Percentiles rank a stretch among this genome's conserved stretches.
These are phyloP conservation scores for Protodeltote pygarga DNA, from an alignment of 2,888 invertebrate genomes.

Conservation along the genomic window DNA sequence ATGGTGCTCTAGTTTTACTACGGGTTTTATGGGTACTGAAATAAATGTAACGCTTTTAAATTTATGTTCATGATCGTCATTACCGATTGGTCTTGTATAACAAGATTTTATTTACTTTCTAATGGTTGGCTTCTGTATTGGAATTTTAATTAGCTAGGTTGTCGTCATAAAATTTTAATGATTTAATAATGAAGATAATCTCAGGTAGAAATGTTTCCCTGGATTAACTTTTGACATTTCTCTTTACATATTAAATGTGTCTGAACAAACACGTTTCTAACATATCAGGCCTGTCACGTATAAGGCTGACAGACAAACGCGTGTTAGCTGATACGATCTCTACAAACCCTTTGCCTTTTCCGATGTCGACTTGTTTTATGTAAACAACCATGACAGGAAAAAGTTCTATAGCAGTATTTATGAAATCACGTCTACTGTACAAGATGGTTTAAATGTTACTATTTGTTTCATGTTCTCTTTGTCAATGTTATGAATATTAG, in stretches of 20 bases:
- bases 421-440: conserved; percentile 19
- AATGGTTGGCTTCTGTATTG: conserved; percentile 2
- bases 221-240: conserved; percentile 16
- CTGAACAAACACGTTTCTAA: conserved; percentile 27
- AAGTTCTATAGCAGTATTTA: conserved; percentile 9
- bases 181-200: background rate
- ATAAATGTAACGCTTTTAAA: conserved; percentile 29
- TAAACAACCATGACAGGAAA: conserved; percentile 25
- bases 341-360: conserved; percentile 32
- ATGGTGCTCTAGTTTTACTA: conserved; percentile 13
- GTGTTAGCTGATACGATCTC: conserved; percentile 43
- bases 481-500: too few species aligned
- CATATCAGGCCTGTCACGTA: conserved; percentile 30
- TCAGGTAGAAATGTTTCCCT: conserved; percentile 2
- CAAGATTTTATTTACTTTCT: conserved; percentile 17
- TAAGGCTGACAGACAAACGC: conserved; percentile 41
- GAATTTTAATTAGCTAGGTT: background rate
- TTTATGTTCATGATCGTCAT: conserved; percentile 35
- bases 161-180: conserved; percentile 1
- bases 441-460: conserved; percentile 9
- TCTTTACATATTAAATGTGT: conserved; percentile 24
- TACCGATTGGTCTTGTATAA: conserved; percentile 18
- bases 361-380: conserved; percentile 30
- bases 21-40: conserved; percentile 32
- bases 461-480: conserved; percentile 9